Conservation (phyloP, 2,113 vertebrate genomes). For the Carassius auratus region DNA sequence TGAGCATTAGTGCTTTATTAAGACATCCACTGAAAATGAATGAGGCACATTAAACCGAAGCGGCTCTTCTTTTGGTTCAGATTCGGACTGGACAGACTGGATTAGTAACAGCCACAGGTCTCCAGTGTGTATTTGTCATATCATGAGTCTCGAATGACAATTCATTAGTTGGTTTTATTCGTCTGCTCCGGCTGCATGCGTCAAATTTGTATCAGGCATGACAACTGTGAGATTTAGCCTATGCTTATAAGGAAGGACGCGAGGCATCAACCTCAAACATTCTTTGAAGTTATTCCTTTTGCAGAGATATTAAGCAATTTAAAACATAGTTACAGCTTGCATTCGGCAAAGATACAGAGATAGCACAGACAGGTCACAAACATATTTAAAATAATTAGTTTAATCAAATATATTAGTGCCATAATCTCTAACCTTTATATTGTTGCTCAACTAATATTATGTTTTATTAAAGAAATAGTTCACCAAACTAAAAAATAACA, state of each 20-base stretch:
- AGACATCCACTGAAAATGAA: slow-evolving; percentile 5
- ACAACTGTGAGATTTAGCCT: too few relatives aligned
- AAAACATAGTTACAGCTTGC: neutral
- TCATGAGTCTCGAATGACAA: slow-evolving; percentile 15
- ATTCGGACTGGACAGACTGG: slow-evolving; percentile 20
- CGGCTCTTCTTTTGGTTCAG: neutral
- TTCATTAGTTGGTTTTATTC: slow-evolving; percentile 19
- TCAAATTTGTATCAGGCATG: too few relatives aligned
- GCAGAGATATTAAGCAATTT: slow-evolving; percentile 20
- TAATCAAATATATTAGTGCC: too few relatives aligned
- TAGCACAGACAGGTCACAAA: too few relatives aligned
- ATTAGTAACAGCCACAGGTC: slow-evolving; percentile 20
- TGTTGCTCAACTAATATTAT: slow-evolving; percentile 18
- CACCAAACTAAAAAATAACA: too few relatives aligned
- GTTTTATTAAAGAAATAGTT: neutral
- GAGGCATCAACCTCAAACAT: slow-evolving; percentile 8
- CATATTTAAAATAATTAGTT: too few relatives aligned
- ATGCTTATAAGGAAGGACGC: neutral
- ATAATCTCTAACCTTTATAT: slow-evolving; percentile 11
- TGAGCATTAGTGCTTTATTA: slow-evolving; percentile 23
- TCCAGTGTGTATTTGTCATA: neutral
- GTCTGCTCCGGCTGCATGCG: neutral
- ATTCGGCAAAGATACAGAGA: too few relatives aligned
- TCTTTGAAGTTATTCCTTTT: slow-evolving; percentile 10
- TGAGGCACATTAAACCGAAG: slow-evolving; percentile 41